Evolutionary conservation across 2,888 invertebrate species (phyloP), one percentile per base, ranked within the genome.

Genomic region (Pollenia griseotomentosa): DNA sequence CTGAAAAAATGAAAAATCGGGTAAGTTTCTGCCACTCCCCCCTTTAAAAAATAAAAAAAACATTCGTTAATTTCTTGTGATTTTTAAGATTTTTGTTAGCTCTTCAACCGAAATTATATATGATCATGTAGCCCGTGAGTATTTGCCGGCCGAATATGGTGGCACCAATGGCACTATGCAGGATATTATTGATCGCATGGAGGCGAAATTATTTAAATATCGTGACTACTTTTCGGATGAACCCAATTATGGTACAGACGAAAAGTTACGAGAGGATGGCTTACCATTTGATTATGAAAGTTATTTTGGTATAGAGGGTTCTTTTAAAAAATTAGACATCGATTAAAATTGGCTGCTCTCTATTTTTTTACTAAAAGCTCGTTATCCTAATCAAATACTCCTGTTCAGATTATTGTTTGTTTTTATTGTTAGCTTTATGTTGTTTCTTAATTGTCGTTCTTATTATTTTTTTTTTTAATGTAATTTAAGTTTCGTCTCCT

Each of bases 81-180:
- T 46, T 33, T 12, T 84, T 92, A 42, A 96, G 96, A 90, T 96
- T 66, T 94, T 94, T 89, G 94, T 95, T 12, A 95, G 95, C 88
- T 94, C 94, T 48, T 90, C 94, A 89, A 94, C 94, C 53, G 95
- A 95, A 10, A 95, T 94, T 40, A 93, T 96, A 87, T 95, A 95
- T 89, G 93, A 95, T 88, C 90, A 94, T 85, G 93, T 96, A 23
- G 95, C 96, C 0, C 94, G 94, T 88, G 94, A 94, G 3, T 93
- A 95, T 61, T 92, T 96, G 65, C 96, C 96, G 0, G 92, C 91
- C 10, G 96, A 96, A 90, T 96, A 96, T 90, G 96, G 96, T 12
- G 96, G 96, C 51, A 94, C 94, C 12, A 94, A 94, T 83, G 94
- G 94, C 89, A 93, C 94, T 55, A 91, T 95, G 70, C 89, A 90